Conservation (phyloP, 1,140 invertebrate species). For the Brachionus paranguensis region DNA sequence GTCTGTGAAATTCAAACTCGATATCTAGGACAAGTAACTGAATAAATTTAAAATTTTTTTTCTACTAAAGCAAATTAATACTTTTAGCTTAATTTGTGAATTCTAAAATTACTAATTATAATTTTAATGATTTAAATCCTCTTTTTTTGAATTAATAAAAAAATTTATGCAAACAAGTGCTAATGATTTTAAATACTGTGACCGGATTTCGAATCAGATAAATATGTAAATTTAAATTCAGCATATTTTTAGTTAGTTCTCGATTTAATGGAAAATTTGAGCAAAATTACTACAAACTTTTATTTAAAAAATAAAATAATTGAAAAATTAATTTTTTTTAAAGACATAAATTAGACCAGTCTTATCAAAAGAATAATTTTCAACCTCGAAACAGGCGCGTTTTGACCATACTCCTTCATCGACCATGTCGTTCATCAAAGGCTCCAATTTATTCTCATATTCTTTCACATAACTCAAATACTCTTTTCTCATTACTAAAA, state of each 20-base stretch:
- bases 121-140: neutral
- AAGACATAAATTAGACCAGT: slow-evolving; percentile 46
- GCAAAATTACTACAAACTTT: neutral
- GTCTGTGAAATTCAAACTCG: neutral
- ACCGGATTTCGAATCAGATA: neutral
- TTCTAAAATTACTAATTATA: neutral
- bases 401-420: slow-evolving; percentile 43
- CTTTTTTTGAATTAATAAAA: neutral
- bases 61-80: neutral
- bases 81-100: neutral
- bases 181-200: neutral
- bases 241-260: neutral
- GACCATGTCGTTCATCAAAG: slow-evolving; percentile 43
- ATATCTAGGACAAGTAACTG: neutral
- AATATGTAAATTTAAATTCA: neutral
- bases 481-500: slow-evolving; percentile 49
- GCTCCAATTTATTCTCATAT: slow-evolving; percentile 46
- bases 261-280: neutral
- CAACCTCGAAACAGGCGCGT: slow-evolving; percentile 39
- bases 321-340: slow-evolving; percentile 2
- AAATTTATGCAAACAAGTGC: neutral
- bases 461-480: slow-evolving; percentile 46
- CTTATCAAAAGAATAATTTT: slow-evolving; percentile 49
- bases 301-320: neutral
- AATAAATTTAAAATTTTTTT: neutral